These are phyloP conservation scores for Ambastaia sidthimunki DNA, from an alignment of 2,797 vertebrate species.

Conservation along the genomic window DNA sequence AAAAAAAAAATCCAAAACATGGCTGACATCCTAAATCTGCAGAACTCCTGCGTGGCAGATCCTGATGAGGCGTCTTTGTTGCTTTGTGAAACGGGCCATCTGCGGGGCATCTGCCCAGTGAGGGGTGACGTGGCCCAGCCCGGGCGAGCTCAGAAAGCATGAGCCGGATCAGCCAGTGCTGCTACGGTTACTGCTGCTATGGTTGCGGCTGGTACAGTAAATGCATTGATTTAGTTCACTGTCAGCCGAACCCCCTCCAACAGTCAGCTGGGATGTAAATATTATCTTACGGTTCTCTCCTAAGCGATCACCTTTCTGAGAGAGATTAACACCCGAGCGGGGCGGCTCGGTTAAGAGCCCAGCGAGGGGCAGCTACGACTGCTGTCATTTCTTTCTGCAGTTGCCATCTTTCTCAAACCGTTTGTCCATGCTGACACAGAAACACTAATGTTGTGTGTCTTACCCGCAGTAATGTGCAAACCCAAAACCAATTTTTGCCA, in stretches of 20 bases:
- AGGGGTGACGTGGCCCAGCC: constrained; percentile 53
- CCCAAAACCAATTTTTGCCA: constrained; percentile 13
- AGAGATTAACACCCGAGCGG: constrained; percentile 72
- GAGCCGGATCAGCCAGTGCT: constrained; percentile 42
- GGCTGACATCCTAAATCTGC: constrained; percentile 61
- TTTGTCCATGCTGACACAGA: constrained; percentile 10
- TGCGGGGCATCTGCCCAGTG: constrained; percentile 50
- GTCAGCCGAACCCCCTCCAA: constrained; percentile 55
- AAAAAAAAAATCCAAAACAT: constrained; percentile 54
- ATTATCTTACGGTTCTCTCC: constrained; percentile 71
- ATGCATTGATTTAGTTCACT: constrained; percentile 63
- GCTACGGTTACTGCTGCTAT: constrained; percentile 50
- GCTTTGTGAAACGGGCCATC: constrained; percentile 57
- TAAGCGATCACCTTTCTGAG: constrained; percentile 75
- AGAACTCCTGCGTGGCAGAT: constrained; percentile 57
- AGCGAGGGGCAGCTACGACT: constrained; percentile 45
- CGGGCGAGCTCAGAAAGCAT: constrained; percentile 44
- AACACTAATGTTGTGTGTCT: constrained; percentile 12
- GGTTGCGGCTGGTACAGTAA: constrained; percentile 66
- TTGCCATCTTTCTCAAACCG: constrained; percentile 43
- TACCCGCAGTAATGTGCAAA: constrained; percentile 29
- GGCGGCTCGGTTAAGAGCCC: constrained; percentile 62
- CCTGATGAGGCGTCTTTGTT: constrained; percentile 62
- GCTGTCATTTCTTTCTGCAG: constrained; percentile 52
- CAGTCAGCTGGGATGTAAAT: constrained; percentile 76